phyloP scores from a whole-genome alignment of 2,888 invertebrate genomes.

The Tenthredo mesomela region DNA sequence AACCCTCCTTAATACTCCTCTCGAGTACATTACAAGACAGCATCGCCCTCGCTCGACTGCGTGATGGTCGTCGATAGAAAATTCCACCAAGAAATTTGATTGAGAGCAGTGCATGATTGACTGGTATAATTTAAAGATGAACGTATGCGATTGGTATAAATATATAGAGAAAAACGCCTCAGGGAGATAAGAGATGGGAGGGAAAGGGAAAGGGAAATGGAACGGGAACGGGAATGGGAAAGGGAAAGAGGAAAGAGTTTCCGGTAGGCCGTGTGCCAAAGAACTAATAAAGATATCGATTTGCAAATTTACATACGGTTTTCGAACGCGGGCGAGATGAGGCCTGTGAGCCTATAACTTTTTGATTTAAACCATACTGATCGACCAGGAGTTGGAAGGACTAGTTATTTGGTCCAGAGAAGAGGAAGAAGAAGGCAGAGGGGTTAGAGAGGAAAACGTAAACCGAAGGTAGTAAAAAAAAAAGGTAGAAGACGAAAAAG shows the following conservation, averaged over 20 bases:
- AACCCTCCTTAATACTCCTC: constrained; percentile 33
- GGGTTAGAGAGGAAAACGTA: not conserved
- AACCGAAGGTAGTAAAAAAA: not conserved
- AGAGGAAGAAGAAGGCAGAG: not conserved
- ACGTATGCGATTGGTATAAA: not conserved
- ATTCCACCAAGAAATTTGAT: constrained; percentile 25
- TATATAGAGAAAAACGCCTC: not conserved
- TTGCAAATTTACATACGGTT: constrained; percentile 30
- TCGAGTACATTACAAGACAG: constrained; percentile 33
- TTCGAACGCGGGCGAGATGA: constrained; percentile 13
- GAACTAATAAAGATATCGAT: constrained; percentile 44
- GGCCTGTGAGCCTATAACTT: not conserved
- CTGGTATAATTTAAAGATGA: not conserved
- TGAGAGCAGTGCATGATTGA: constrained; percentile 20
- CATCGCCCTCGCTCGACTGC: not conserved
- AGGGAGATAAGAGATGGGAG: not conserved
- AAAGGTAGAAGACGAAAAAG: not conserved
- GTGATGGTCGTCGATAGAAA: not conserved
- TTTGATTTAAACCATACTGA: constrained; percentile 18
- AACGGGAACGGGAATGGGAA: not conserved
- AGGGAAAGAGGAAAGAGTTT: not conserved
- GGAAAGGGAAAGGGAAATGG: not conserved
- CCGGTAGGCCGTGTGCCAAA: constrained; percentile 27
- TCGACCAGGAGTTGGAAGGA: constrained; percentile 26
- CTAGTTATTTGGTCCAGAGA: constrained; percentile 20